Evolutionary conservation across 2,888 invertebrate species (phyloP), one percentile per base, ranked within the genome.

Genomic region (Altica lythri): DNA sequence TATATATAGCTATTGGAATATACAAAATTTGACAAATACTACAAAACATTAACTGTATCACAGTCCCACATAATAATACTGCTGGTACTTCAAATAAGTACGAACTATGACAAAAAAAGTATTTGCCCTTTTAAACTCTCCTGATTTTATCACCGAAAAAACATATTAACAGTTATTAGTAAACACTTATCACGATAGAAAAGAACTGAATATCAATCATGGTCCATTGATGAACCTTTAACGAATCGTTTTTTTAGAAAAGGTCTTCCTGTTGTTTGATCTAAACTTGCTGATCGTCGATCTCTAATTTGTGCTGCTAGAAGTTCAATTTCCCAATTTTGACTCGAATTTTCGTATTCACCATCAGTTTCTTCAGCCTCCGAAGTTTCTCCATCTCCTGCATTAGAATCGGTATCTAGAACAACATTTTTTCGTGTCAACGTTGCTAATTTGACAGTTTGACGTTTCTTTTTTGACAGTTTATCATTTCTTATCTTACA

Each of bases 281-380:
- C 77, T 50, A 77, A 62, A 61, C 76, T 76, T 6, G 72, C 72
- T 5, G 75, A 74, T 45, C 77, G 61, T 52, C 70, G 61, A 52
- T 75, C 67, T 10, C 75, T 54, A 64, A 77, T 75, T 58, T 77
- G 75, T 30, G 73, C 75, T 4, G 76, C 77, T 19, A 76, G 61
- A 58, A 77, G 62, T 57, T 76, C 77, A 8, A 76, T 69, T 61
- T 77, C 77, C 77, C 76, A 76, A 54, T 76, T 76, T 5, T 64
- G 61, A 55, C 73, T 72, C 12, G 71, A 68, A 55, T 72, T 74
- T 57, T 75, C 74, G 61, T 67, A 74, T 50, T 75, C 74, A 10
- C 40, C 40, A 48, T 72, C 73, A 2, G 64, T 64, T 32, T 61
- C 65, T n/a, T 67, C 68, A 2, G 66, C 66, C 47, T 76, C 75